These are phyloP conservation scores for Xiphydria camelus DNA, from an alignment of 2,888 invertebrate species.

Conservation along the genomic window DNA sequence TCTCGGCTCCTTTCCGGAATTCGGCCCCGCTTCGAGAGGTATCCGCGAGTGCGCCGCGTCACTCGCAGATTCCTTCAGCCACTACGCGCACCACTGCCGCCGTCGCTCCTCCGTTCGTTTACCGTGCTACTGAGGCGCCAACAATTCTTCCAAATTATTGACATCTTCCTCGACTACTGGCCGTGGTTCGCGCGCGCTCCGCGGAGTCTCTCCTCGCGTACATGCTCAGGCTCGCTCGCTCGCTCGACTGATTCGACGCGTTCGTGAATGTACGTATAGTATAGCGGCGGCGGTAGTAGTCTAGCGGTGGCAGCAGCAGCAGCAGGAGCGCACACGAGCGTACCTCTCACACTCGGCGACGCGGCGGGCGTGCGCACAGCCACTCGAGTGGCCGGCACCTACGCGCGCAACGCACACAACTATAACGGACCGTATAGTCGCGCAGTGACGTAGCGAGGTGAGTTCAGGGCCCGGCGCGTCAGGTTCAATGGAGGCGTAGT, in stretches of 20 bases:
- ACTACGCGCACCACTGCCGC: too few species aligned
- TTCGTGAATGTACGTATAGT: slow-evolving; percentile 1
- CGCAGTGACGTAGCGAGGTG: background rate
- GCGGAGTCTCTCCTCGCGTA: slow-evolving; percentile 18
- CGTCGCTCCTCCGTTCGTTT: slow-evolving; percentile 6
- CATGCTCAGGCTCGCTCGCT: slow-evolving; percentile 24
- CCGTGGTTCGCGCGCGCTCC: slow-evolving; percentile 11
- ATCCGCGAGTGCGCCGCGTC: background rate
- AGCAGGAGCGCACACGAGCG: slow-evolving; percentile 14
- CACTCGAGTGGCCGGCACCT: slow-evolving; percentile 5
- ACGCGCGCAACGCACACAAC: background rate
- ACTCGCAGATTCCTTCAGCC: background rate
- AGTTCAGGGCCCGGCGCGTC: slow-evolving; percentile 17
- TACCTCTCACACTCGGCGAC: slow-evolving; percentile 13
- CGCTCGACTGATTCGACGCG: slow-evolving; percentile 33
- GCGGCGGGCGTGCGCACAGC: slow-evolving; percentile 15
- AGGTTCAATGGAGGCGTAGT: slow-evolving; percentile 12
- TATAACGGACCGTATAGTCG: too few species aligned
- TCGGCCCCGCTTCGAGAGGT: background rate
- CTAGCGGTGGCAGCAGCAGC: too few species aligned
- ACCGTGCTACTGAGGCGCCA: slow-evolving; percentile 17
- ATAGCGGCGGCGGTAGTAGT: slow-evolving; percentile 1
- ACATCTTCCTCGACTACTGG: slow-evolving; percentile 35
- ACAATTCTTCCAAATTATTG: slow-evolving; percentile 41
- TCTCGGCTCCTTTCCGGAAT: slow-evolving; percentile 11